Percentiles rank a stretch among this genome's conserved stretches.
phyloP scores from a whole-genome alignment of 2,113 vertebrate species.

The Pardalotus punctatus region DNA sequence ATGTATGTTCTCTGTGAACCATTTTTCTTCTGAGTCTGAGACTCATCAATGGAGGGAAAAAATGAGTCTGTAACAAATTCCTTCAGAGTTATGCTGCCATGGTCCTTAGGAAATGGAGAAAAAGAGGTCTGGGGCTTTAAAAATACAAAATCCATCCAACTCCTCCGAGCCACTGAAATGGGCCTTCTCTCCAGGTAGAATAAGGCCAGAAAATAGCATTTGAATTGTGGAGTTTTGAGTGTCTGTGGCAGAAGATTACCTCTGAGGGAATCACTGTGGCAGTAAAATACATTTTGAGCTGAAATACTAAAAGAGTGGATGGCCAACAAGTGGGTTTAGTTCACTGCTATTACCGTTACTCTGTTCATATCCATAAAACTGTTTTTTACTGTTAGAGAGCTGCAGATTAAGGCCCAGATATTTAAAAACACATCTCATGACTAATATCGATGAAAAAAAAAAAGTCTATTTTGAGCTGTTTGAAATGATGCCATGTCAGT shows the following conservation, averaged over 20 bases:
- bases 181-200: not conserved
- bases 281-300: not conserved
- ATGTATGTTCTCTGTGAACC: not conserved
- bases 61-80: not conserved
- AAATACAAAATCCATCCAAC: not conserved
- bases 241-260: not conserved
- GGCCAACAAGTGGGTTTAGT: not conserved
- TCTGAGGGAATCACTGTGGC: not conserved
- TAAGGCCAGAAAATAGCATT: not conserved
- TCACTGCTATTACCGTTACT: not conserved
- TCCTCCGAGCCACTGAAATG: not conserved
- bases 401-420: not conserved
- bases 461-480: not conserved
- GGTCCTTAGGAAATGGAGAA: not conserved
- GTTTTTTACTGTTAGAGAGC: not conserved
- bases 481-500: not conserved
- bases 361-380: not conserved
- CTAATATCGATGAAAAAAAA: not conserved
- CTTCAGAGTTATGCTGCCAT: not conserved
- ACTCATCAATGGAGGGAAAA: not conserved
- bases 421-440: not conserved
- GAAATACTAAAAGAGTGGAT: not conserved
- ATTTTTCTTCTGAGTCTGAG: not conserved
- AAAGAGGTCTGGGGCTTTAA: not conserved
- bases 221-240: not conserved